Evolutionary conservation across 2,888 invertebrate genomes (phyloP), one percentile per base, ranked within the genome.

Genomic region (Hypselothyrea guttata): DNA sequence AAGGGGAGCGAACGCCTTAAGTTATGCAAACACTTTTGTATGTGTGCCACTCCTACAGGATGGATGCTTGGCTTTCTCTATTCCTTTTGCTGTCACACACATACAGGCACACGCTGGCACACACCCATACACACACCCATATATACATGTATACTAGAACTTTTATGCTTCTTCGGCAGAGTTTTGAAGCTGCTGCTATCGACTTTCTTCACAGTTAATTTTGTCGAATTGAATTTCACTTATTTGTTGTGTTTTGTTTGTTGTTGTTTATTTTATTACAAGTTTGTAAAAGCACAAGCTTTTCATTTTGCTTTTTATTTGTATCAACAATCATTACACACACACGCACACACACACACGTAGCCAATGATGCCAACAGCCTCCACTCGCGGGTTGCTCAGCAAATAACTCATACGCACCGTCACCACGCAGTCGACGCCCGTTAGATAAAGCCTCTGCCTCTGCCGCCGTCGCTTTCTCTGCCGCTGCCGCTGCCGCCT

Each of bases 11-110:
- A 45, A 42, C 41, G 72, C 62, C 55, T 71, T 74, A 77, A 81
- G 77, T 77, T 81, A 77, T 77, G 77, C 77, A 77, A 77, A 81
- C 77, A 77, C 74, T 81, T 73, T 79, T 73, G 68, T 76, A 68
- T 65, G 74, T 73, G 77, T 64, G 77, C 81, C 81, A 77, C 77
- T 77, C 77, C 77, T 77, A 65, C 76, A 62, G 76, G 76, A 79
- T 77, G 76, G 76, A 79, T 77, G 76, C 76, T 77, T 79, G 76
- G 74, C 79, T 77, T 76, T 77, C 76, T 79, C 76, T 77, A 77
- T 77, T 77, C 81, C 71, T 73, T 79, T 76, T 62, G 61, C 79
- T 54, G 51, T 47, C 68, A 46, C 62, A 41, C 53, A 56, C 56
- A 59, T 18, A 58, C 46, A 54, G 22, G 45, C 41, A 22, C 15